These are phyloP conservation scores for Gandaritis pyraliata DNA, from an alignment of 2,888 invertebrate species.

Conservation along the genomic window DNA sequence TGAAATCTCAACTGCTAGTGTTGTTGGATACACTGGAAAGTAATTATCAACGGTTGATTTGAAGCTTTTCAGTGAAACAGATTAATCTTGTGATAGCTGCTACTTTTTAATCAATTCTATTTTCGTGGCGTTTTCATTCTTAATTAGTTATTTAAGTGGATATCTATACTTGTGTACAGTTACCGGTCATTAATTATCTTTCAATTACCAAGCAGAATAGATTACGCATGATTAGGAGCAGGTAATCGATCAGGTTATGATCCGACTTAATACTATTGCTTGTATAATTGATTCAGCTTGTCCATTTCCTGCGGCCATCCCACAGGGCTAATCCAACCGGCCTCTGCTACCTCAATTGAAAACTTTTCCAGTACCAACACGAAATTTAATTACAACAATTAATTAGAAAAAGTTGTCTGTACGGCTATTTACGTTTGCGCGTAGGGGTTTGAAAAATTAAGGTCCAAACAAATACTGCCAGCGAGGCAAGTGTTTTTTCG, in stretches of 20 bases:
- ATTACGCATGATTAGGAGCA: conserved; percentile 25
- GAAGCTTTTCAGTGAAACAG: neutral
- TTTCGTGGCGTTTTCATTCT: neutral
- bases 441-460: conserved; percentile 26
- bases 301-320: conserved; percentile 47
- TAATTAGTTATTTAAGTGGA: neutral
- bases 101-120: neutral
- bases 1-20: conserved; percentile 51
- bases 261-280: conserved; percentile 45
- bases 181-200: conserved; percentile 8
- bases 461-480: conserved; percentile 17
- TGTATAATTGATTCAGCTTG: conserved; percentile 52
- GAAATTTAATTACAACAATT: conserved; percentile 40
- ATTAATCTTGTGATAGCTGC: too few species aligned
- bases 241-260: conserved; percentile 37
- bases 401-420: conserved; percentile 30
- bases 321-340: conserved; percentile 47
- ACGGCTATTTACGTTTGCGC: conserved; percentile 25
- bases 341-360: conserved; percentile 46
- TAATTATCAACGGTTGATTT: neutral
- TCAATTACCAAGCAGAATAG: conserved; percentile 16
- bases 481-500: conserved; percentile 15
- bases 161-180: neutral
- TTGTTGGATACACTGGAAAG: conserved; percentile 15
- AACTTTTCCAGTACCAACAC: conserved; percentile 42